A percentile compares a stretch with the other conserved stretches of the same genome.
phyloP scores from a whole-genome alignment of 1,140 invertebrate genomes.

The Meteorus sp. region DNA sequence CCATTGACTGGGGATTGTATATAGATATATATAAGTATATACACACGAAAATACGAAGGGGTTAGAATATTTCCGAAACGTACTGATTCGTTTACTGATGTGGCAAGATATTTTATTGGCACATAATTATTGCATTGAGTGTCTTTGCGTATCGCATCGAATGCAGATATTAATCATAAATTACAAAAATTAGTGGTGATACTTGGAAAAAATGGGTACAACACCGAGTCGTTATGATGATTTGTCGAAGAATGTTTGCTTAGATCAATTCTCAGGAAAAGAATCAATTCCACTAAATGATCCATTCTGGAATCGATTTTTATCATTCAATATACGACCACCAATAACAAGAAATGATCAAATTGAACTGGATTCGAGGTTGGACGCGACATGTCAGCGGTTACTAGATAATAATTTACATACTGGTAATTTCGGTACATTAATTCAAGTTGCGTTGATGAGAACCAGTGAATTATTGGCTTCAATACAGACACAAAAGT shows the following conservation, averaged over 20 bases:
- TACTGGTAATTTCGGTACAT: constrained; percentile 84
- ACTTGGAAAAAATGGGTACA: constrained; percentile 77
- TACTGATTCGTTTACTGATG: too few species aligned
- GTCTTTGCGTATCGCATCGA: too few species aligned
- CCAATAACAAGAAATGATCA: constrained; percentile 72
- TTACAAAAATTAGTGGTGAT: too few species aligned
- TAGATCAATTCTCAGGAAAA: constrained; percentile 76
- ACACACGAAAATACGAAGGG: too few species aligned
- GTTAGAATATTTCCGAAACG: too few species aligned
- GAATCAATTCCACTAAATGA: constrained; percentile 84
- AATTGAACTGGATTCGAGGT: constrained; percentile 71
- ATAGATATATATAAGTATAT: too few species aligned
- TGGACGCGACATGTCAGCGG: constrained; percentile 73
- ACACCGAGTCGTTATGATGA: constrained; percentile 82
- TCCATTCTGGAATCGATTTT: constrained; percentile 90
- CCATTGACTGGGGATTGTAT: too few species aligned
- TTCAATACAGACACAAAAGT: constrained; percentile 85
- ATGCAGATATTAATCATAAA: too few species aligned
- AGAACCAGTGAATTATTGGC: constrained; percentile 78
- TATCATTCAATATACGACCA: constrained; percentile 87
- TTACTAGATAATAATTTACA: constrained; percentile 77
- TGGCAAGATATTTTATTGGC: too few species aligned
- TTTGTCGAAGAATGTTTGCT: constrained; percentile 78
- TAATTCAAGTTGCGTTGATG: constrained; percentile 82
- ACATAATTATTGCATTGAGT: too few species aligned